These are phyloP conservation scores for Ferrisia virgata DNA, from an alignment of 2,888 invertebrate genomes.

Conservation along the genomic window DNA sequence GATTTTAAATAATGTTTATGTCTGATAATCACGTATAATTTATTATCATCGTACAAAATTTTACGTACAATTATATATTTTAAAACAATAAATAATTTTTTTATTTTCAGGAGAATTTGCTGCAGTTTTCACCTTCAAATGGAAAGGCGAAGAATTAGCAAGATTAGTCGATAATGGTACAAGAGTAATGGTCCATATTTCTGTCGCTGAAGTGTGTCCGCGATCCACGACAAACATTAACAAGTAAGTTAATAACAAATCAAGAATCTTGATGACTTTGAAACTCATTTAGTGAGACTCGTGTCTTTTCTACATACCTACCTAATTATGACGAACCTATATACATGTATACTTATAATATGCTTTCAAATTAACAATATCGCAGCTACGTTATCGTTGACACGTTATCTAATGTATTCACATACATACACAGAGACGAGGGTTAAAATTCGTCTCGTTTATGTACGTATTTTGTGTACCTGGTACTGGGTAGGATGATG, in stretches of 20 bases:
- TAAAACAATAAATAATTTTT: neutral
- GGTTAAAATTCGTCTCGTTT: neutral
- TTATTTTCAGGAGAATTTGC: conserved; percentile 69
- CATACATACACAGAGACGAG: too few relatives aligned
- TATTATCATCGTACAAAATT: neutral
- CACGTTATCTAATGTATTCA: neutral
- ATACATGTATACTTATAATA: neutral
- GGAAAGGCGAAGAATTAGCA: conserved; percentile 73
- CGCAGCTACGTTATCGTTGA: neutral
- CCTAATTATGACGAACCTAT: neutral
- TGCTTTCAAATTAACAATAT: too few relatives aligned
- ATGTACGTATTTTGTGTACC: neutral
- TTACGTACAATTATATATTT: neutral
- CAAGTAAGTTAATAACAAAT: conserved; percentile 58
- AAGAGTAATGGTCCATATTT: conserved; percentile 66
- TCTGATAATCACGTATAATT: too few relatives aligned
- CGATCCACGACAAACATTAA: conserved; percentile 68
- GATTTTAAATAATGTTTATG: too few relatives aligned
- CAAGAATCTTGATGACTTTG: conserved; percentile 16
- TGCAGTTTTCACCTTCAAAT: conserved; percentile 75
- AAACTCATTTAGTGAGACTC: conserved; percentile 13
- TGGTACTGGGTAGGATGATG: too few relatives aligned
- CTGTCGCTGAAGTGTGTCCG: conserved; percentile 62
- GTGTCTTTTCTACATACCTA: neutral
- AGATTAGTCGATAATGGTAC: conserved; percentile 67